Percentiles rank a stretch among this genome's conserved stretches.
phyloP scores from a whole-genome alignment of 2,113 vertebrate species.

The Notothenia rossii region DNA sequence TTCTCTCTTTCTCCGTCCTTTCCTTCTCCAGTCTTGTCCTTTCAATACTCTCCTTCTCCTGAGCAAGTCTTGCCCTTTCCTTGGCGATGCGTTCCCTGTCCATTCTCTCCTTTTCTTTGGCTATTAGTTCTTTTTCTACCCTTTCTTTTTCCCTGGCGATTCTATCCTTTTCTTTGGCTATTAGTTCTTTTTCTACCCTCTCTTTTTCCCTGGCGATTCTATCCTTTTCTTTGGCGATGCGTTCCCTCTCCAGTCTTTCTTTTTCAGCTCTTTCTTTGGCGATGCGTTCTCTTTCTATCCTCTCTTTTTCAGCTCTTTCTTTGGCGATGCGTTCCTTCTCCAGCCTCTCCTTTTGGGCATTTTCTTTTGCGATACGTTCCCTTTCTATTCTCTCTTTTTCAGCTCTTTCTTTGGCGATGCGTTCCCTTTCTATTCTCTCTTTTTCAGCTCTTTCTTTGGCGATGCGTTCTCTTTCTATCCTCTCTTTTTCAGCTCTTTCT shows the following conservation, averaged over 20 bases:
- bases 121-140: background rate
- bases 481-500: background rate
- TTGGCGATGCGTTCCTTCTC: background rate
- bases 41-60: background rate
- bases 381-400: background rate
- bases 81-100: background rate
- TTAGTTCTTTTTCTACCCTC: background rate
- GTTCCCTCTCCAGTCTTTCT: background rate
- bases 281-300: background rate
- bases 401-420: slow-evolving; percentile 2
- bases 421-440: background rate
- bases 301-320: background rate
- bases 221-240: slow-evolving; percentile 10
- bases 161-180: background rate
- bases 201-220: background rate
- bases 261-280: background rate
- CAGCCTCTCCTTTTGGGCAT: no score
- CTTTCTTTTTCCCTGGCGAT: background rate
- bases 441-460: background rate
- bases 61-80: background rate
- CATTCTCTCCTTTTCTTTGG: slow-evolving; percentile 1
- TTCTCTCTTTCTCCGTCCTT: slow-evolving; percentile 2
- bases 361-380: slow-evolving; percentile 10
- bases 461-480: background rate
- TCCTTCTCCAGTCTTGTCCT: slow-evolving; percentile 4